Base-by-base conservation (phyloP, 2,888 invertebrate genomes). In the Cerastis leucographa region DNA sequence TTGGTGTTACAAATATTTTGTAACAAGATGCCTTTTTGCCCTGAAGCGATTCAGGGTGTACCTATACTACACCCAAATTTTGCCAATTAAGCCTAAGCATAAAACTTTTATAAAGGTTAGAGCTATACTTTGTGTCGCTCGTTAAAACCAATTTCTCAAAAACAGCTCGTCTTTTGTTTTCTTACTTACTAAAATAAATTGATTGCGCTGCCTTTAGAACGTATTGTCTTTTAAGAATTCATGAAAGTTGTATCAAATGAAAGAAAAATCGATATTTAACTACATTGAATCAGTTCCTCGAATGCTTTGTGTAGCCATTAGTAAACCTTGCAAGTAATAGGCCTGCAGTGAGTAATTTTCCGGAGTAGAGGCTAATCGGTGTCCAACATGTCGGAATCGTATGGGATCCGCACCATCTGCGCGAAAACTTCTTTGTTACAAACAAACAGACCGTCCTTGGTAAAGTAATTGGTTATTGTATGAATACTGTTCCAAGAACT, bases 321-420 rank as follows among this genome's bases (percentile, higher is more conserved):
- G 61, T 2, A 49, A 64, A 51, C 81, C 81, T 82, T 78, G 71
- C 67, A 74, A 71, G 67, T 71, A 78, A 79, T 82, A 29, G 25
- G 51, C 12, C 22, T 69, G 14, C 11, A 17, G 61, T 81, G 65
- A 70, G 75, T 68, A 70, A 84, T 73, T 69, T 40, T 73, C 22
- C 11, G 14, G 14, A 49, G 69, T 54, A 64, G 12, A 17, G 11
- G 59, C 40, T 69, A 77, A 83, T 78, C 25, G 42, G 22, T 65
- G 71, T 73, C 73, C 72, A 80, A 84, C 76, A 78, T 79, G 85
- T 44, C 74, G 44, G 49, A 54, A 65, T 87, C 74, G 44, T 79
- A 76, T 85, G 86, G 54, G 85, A 87, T 62, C 46, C 46, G 9
- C 51, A 44, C 70, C 88, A 89, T 84, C 49, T 80, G 67, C 81